A percentile compares a stretch with the other conserved stretches of the same genome.
Evolutionary conservation across 2,113 vertebrate species (phyloP).

Genomic region (Solea solea): DNA sequence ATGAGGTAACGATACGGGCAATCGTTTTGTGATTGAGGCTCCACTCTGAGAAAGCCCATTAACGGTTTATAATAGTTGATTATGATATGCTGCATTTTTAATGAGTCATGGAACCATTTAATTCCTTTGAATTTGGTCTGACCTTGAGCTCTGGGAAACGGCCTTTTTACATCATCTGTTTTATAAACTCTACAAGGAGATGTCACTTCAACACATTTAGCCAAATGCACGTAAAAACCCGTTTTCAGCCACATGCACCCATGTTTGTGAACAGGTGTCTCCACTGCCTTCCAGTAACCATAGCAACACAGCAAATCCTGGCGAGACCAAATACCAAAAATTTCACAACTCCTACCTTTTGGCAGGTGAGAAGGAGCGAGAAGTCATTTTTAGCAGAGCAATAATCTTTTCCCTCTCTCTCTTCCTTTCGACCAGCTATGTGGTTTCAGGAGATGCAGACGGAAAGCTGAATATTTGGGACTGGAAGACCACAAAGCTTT

Average conservation of each 20-base stretch:
- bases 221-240: conserved; percentile 29
- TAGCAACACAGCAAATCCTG: conserved; percentile 43
- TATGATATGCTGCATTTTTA: neutral
- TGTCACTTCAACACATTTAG: conserved; percentile 41
- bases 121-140: no score
- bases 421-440: conserved; percentile 83
- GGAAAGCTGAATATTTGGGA: conserved; percentile 99
- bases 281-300: conserved; percentile 46
- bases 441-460: conserved; percentile 99
- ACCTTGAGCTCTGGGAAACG: neutral
- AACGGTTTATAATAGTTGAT: neutral
- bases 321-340: conserved; percentile 25
- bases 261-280: conserved; percentile 35
- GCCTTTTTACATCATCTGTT: neutral
- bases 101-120: no score
- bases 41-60: neutral
- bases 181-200: neutral
- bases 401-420: conserved; percentile 22
- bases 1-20: conserved; percentile 87
- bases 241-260: conserved; percentile 22
- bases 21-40: neutral
- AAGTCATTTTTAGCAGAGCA: conserved; percentile 28
- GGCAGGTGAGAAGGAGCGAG: conserved; percentile 34
- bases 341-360: conserved; percentile 35
- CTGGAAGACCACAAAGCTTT: conserved; percentile 99